Base-by-base conservation (phyloP, 1,140 invertebrate genomes). In the Gryllus bimaculatus region DNA sequence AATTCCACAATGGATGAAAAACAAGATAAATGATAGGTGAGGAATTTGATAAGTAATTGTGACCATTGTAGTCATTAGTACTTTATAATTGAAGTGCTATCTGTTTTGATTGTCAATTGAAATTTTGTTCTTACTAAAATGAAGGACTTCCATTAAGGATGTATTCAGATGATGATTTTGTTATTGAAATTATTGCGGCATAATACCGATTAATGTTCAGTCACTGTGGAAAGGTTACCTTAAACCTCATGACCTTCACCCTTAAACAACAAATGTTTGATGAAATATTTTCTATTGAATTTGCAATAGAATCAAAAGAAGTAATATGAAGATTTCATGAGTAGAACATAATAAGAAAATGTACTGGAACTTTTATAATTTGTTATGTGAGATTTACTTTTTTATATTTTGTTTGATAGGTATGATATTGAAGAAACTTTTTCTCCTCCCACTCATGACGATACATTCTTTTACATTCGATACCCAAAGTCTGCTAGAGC, bases 1-100 rank as follows among this genome's bases (percentile, higher is more conserved):
- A 47, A 66, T 81, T 15, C 81, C 81, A 21, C 79, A 81, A 26
- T 81, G 81, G 81, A 81, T 81, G 79, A 81, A 81, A 79, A 80
- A 21, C 66, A 81, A 81, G 75, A 75, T 80, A 54, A 73, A 74
- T 48, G 81, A 81, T 48, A 78, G 81, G 81, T 81, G 74, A 78
- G 79, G 8, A 20, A 47, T 13, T 21, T 13, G 20, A 74, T 13
- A 12, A 78, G 18, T 48, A 13, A 78, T 78, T 78, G 18, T 18
- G 49, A 3, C 54, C 54, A 66, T 66, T 18, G 18, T 18, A 66
- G 54, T 66, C 2, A 66, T 66, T 39, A 39, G 26, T 39, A 39
- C 26, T 39, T 39, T 1, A 5, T 39, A 39, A 39, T 39, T 39
- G 26, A 39, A 39, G 26, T 39, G 26, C 26, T 39, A 39, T 39